Evolutionary conservation across 2,797 vertebrate species (phyloP).

Genomic region (Takifugu rubripes): DNA sequence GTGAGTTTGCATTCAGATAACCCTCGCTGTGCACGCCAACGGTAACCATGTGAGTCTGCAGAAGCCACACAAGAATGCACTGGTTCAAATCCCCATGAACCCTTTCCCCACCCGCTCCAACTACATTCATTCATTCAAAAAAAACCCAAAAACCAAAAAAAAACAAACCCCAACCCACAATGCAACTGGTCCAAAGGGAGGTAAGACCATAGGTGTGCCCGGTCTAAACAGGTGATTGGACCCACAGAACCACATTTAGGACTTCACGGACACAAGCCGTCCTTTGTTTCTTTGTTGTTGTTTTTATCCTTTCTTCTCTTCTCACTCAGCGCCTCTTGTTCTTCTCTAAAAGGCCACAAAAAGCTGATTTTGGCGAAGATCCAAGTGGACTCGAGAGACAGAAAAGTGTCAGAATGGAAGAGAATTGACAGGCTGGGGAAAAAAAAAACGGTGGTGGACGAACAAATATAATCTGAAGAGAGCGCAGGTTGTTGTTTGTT

Average conservation of each 20-base stretch:
- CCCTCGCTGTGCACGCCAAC: slow-evolving; percentile 85
- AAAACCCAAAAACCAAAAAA: slow-evolving; percentile 64
- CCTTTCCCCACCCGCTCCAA: slow-evolving; percentile 66
- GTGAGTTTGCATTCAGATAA: slow-evolving; percentile 95
- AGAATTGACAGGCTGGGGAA: slow-evolving; percentile 29
- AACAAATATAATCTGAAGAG: slow-evolving; percentile 5
- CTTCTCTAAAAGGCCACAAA: slow-evolving; percentile 22
- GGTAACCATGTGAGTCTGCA: slow-evolving; percentile 99
- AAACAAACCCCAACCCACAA: no score
- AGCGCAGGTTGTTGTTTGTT: not conserved
- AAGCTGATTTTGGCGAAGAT: slow-evolving; percentile 58
- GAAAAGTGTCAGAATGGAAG: slow-evolving; percentile 55
- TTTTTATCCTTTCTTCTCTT: not conserved
- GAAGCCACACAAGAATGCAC: slow-evolving; percentile 95
- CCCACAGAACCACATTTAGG: not conserved
- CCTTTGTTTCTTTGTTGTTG: slow-evolving; percentile 19
- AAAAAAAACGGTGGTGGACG: slow-evolving; percentile 12
- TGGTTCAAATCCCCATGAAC: slow-evolving; percentile 92
- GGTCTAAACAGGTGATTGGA: slow-evolving; percentile 1
- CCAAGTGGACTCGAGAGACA: slow-evolving; percentile 63
- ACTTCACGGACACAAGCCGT: not conserved
- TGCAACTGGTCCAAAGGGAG: slow-evolving; percentile 72
- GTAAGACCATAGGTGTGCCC: slow-evolving; percentile 19
- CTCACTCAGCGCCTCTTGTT: slow-evolving; percentile 16
- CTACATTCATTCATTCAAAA: slow-evolving; percentile 91